Evolutionary conservation across 2,797 vertebrate species (phyloP).

Genomic region (Chaetophractus vellerosus): DNA sequence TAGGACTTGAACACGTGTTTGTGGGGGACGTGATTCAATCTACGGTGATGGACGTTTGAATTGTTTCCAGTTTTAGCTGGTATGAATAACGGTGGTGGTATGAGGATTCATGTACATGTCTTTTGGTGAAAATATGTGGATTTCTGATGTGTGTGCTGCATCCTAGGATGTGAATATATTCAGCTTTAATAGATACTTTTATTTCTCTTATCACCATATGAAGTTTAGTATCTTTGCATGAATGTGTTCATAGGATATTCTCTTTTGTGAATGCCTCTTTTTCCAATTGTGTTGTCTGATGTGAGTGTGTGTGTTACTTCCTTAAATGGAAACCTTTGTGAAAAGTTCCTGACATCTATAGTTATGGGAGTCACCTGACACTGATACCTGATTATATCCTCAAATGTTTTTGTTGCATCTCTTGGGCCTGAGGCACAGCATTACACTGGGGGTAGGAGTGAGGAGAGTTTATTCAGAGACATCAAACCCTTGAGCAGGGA

Average conservation of each 20-base stretch:
- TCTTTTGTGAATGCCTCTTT: not conserved
- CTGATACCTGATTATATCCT: not conserved
- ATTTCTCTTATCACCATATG: not conserved
- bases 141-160: not conserved
- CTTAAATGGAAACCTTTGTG: constrained; percentile 6
- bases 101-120: not conserved
- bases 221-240: not conserved
- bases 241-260: not conserved
- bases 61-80: not conserved
- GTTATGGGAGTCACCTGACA: not conserved
- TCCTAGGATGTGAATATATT: not conserved
- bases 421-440: not conserved
- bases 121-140: not conserved
- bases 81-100: not conserved
- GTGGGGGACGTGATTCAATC: no score
- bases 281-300: not conserved
- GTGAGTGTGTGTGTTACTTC: not conserved
- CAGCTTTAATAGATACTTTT: not conserved
- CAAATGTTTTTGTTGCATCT: not conserved
- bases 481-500: not conserved
- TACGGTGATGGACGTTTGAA: not conserved
- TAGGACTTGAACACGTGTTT: no score
- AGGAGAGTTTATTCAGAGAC: not conserved
- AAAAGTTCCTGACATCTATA: not conserved
- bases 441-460: not conserved